Percentiles rank a stretch among this genome's conserved stretches.
phyloP scores from a whole-genome alignment of 2,797 vertebrate genomes.

The Phataginus tricuspis region DNA sequence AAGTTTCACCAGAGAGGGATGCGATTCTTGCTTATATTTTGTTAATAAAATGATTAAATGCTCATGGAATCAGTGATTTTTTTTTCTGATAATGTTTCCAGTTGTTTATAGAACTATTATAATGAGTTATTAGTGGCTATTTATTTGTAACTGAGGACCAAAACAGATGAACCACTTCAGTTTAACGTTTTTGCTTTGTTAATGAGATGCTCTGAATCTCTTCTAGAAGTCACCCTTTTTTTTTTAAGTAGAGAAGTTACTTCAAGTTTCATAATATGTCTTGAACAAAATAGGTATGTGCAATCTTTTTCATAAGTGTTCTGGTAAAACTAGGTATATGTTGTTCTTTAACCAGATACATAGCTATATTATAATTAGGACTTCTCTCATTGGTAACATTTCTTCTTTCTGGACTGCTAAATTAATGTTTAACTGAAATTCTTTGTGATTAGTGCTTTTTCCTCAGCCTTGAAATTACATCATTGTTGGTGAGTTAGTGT shows the following conservation, averaged over 20 bases:
- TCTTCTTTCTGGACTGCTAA: background rate
- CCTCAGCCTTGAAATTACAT: slow-evolving; percentile 10
- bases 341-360: slow-evolving; percentile 6
- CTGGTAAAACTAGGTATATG: background rate
- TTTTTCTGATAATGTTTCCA: slow-evolving; percentile 56
- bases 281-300: slow-evolving; percentile 23
- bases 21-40: slow-evolving; percentile 83
- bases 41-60: slow-evolving; percentile 85
- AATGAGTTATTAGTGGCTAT: slow-evolving; percentile 40
- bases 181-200: slow-evolving; percentile 40
- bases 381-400: background rate
- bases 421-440: background rate
- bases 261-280: slow-evolving; percentile 25
- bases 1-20: slow-evolving; percentile 59
- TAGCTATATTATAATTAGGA: slow-evolving; percentile 4
- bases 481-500: slow-evolving; percentile 18
- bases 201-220: background rate
- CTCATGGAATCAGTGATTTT: slow-evolving; percentile 66
- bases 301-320: slow-evolving; percentile 27
- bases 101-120: background rate
- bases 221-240: background rate
- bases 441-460: slow-evolving; percentile 17
- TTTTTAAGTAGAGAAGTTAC: slow-evolving; percentile 22
- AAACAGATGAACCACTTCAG: slow-evolving; percentile 24
- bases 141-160: slow-evolving; percentile 52